phyloP scores from a whole-genome alignment of 2,797 vertebrate genomes.

The Dendrocincla tyrannina region DNA sequence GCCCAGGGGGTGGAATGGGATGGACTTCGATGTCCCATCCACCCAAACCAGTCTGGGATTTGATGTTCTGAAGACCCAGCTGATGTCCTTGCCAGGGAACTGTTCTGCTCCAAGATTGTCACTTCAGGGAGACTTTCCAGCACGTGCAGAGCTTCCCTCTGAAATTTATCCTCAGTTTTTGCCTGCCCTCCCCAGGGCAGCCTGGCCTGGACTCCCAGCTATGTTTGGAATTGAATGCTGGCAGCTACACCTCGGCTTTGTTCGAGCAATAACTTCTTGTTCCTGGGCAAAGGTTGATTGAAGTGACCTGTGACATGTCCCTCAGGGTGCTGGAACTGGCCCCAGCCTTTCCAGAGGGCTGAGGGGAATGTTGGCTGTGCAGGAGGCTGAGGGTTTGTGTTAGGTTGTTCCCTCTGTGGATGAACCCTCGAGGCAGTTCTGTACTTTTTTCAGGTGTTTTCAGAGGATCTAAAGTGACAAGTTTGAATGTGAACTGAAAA shows the following conservation, averaged over 20 bases:
- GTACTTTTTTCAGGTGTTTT: neutral
- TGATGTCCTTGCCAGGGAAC: neutral
- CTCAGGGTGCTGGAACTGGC: neutral
- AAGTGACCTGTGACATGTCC: neutral
- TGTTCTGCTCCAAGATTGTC: neutral
- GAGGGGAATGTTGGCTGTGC: neutral
- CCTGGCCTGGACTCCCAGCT: neutral
- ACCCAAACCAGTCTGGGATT: neutral
- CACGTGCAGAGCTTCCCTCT: neutral
- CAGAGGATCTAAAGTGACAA: neutral
- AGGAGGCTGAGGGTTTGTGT: neutral
- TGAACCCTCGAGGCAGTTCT: neutral
- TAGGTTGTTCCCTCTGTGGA: neutral
- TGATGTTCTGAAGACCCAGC: neutral
- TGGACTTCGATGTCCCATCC: neutral
- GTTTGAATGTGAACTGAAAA: neutral
- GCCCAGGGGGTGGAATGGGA: neutral
- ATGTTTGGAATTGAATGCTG: neutral
- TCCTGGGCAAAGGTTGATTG: neutral
- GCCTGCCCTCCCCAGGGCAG: neutral
- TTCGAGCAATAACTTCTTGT: neutral
- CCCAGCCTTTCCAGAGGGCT: fast-evolving
- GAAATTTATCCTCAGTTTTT: neutral
- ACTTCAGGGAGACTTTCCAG: neutral
- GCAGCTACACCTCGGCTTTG: neutral